Percentiles rank a stretch among this genome's conserved stretches.
Conservation (phyloP, 1,140 invertebrate genomes). For the honey bee (Apis mellifera) region DNA sequence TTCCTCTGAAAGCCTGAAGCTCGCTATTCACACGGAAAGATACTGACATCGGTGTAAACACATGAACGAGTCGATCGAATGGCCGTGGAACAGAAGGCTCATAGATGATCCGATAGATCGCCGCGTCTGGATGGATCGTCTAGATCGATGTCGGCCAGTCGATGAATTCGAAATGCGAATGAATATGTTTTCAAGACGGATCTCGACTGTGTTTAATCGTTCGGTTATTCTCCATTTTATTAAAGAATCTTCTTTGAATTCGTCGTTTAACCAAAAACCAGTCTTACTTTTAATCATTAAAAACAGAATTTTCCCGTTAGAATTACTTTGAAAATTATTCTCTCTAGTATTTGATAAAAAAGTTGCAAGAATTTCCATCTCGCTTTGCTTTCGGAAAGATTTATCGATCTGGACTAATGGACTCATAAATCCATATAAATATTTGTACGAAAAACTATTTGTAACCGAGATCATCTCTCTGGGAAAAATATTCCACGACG, state of each 20-base stretch:
- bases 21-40: not conserved
- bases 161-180: not conserved
- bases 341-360: too few relatives aligned
- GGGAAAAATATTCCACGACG: too few relatives aligned
- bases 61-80: too few relatives aligned
- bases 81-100: not conserved
- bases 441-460: constrained; percentile 5
- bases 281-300: too few relatives aligned
- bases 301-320: too few relatives aligned
- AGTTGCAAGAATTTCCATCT: not conserved
- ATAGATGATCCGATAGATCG: not conserved
- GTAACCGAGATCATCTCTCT: not conserved
- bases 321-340: not conserved
- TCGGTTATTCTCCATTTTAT: not conserved
- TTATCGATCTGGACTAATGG: not conserved
- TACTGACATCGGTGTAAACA: not conserved
- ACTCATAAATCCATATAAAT: not conserved
- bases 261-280: not conserved
- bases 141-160: not conserved
- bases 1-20: not conserved
- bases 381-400: not conserved
- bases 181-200: not conserved
- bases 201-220: not conserved
- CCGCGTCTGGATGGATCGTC: too few relatives aligned
- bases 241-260: not conserved